phyloP scores from a whole-genome alignment of 2,797 vertebrate species.

The Chaunax sp. region DNA sequence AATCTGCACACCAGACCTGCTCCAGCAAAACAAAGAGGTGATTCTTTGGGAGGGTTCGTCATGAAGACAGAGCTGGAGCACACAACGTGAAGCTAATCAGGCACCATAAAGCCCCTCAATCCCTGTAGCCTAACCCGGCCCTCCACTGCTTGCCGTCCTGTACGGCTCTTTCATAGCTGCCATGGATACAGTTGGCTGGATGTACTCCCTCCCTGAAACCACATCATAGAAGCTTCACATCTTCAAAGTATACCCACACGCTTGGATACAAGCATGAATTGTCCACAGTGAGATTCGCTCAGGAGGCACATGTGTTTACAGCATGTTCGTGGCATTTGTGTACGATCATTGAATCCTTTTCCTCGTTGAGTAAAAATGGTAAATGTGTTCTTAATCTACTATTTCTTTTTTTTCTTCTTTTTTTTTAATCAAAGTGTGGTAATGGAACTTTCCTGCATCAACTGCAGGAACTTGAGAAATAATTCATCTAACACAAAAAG shows the following conservation, averaged over 20 bases:
- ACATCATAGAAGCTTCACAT: constrained; percentile 75
- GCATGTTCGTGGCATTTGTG: constrained; percentile 49
- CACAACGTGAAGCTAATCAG: constrained; percentile 28
- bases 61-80: constrained; percentile 28
- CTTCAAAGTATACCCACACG: constrained; percentile 76
- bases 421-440: constrained; percentile 29
- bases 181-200: constrained; percentile 54
- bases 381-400: not conserved
- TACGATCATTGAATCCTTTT: constrained; percentile 24
- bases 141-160: constrained; percentile 67
- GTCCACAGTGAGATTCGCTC: constrained; percentile 30
- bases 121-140: constrained; percentile 38
- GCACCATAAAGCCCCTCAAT: constrained; percentile 28
- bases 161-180: constrained; percentile 60
- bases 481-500: not conserved
- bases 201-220: constrained; percentile 65
- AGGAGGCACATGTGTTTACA: constrained; percentile 64
- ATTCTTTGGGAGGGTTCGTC: constrained; percentile 36
- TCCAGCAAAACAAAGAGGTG: constrained; percentile 52
- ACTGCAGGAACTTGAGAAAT: constrained; percentile 12
- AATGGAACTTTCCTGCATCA: constrained; percentile 11
- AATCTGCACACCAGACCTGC: constrained; percentile 66
- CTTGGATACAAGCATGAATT: constrained; percentile 45
- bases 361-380: constrained; percentile 7
- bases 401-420: constrained; percentile 39